These are phyloP conservation scores for Chinchilla lanigera DNA, from an alignment of 2,113 vertebrate species.

Conservation along the genomic window DNA sequence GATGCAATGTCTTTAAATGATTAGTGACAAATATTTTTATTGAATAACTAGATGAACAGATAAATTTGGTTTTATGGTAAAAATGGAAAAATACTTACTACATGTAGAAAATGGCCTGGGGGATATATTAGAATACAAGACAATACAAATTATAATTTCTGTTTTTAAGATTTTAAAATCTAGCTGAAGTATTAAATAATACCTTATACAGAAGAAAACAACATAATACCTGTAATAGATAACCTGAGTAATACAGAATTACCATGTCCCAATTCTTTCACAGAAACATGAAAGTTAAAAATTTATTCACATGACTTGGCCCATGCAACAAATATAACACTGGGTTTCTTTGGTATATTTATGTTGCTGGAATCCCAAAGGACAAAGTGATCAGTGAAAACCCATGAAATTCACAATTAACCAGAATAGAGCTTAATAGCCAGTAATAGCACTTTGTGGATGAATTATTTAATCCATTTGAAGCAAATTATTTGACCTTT, in stretches of 20 bases:
- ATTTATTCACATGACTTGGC: neutral
- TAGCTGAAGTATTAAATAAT: neutral
- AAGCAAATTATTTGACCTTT: neutral
- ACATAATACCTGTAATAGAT: neutral
- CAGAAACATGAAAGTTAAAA: neutral
- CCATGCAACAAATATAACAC: neutral
- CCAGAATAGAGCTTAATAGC: neutral
- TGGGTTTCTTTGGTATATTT: neutral
- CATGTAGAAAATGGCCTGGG: neutral
- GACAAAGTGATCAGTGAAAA: neutral
- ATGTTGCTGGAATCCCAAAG: neutral
- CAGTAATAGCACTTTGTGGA: neutral
- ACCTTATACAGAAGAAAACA: neutral
- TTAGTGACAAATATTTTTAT: slow-evolving; percentile 21
- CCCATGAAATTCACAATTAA: neutral
- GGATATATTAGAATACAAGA: neutral
- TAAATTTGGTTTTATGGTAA: neutral
- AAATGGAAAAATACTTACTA: neutral
- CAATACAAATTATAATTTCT: neutral
- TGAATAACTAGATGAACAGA: slow-evolving; percentile 5
- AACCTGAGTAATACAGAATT: neutral
- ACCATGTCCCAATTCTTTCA: neutral
- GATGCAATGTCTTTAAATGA: slow-evolving; percentile 68
- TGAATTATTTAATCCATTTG: neutral
- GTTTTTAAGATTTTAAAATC: neutral